Evolutionary conservation across 2,888 invertebrate species (phyloP), one percentile per base, ranked within the genome.

Genomic region (Caenorhabditis macrosperma): DNA sequence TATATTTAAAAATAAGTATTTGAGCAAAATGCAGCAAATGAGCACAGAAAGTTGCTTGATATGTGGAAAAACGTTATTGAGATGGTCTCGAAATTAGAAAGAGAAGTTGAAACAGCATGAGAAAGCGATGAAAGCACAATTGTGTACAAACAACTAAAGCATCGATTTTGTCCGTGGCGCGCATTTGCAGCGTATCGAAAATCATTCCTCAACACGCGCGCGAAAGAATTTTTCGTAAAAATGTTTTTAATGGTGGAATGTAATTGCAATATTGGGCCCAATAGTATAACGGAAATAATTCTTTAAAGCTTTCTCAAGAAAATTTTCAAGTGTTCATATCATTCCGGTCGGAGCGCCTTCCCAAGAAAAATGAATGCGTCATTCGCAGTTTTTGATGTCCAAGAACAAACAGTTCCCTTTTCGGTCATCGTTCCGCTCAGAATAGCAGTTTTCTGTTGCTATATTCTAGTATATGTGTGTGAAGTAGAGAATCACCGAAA

Each of bases 161-260:
- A 76, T 76, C 68, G 76, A 76, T 76, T 76, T 76, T 67, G 30
- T 28, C 68, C n/a, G 24, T 35, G 46, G 76, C 20, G 76, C 76
- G 76, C 76, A 33, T 30, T 76, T 76, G 46, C 76, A 12, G 48
- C 48, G 10, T 41, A 9, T n/a, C 24, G 10, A 24, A 38, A 26
- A 26, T 22, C n/a, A n/a, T n/a, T n/a, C n/a, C n/a, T n/a, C 15
- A 44, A 28, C 26, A 22, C 15, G 46, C 38, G 38, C 38, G 38
- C 26, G 20, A n/a, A 61, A 28, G 17, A 15, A 41, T 10, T 41
- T 6, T 50, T 22, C 3, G 22, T 12, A 50, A 50, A 50, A 50
- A 10, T 5, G 3, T 10, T 38, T 2, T 12, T 9, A 38, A 5
- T 12, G 33, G 6, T 33, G 33, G 33, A 9, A 9, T 7, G 5